Percentiles rank a stretch among this genome's conserved stretches.
These are phyloP conservation scores for Emydocephalus ijimae DNA, from an alignment of 2,113 vertebrate species.

Conservation along the genomic window DNA sequence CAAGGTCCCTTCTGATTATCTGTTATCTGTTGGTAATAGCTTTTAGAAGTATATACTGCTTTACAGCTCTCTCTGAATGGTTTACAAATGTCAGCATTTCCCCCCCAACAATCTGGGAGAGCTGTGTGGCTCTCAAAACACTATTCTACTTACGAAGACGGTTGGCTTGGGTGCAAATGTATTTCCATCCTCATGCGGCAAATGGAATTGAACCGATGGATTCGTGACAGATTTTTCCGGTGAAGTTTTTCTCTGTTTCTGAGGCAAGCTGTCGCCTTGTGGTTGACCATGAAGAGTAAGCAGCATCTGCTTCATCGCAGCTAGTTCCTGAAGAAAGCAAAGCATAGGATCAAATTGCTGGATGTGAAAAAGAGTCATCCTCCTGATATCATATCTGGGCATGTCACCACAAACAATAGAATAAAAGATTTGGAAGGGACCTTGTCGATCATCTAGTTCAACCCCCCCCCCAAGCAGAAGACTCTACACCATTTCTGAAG, in stretches of 20 bases:
- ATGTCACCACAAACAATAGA: not conserved
- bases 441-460: too few relatives aligned
- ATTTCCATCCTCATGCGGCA: conserved; percentile 71
- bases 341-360: conserved; percentile 33
- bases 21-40: not conserved
- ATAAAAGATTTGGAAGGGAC: too few relatives aligned
- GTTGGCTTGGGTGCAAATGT: conserved; percentile 83
- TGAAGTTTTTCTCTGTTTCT: conserved; percentile 47
- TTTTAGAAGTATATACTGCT: not conserved
- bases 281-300: conserved; percentile 74
- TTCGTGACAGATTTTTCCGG: conserved; percentile 50
- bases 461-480: too few relatives aligned
- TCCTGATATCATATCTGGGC: not conserved
- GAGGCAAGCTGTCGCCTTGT: conserved; percentile 58
- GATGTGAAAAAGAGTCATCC: conserved; percentile 24
- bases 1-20: too few relatives aligned
- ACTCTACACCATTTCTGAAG: too few relatives aligned
- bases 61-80: not conserved
- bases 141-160: conserved; percentile 84
- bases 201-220: conserved; percentile 46
- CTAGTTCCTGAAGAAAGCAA: conserved; percentile 80
- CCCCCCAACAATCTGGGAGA: not conserved
- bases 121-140: not conserved
- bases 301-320: conserved; percentile 90
- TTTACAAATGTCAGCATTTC: not conserved